These are phyloP conservation scores for Leptodactylus fuscus DNA, from an alignment of 2,113 vertebrate genomes.

Conservation along the genomic window DNA sequence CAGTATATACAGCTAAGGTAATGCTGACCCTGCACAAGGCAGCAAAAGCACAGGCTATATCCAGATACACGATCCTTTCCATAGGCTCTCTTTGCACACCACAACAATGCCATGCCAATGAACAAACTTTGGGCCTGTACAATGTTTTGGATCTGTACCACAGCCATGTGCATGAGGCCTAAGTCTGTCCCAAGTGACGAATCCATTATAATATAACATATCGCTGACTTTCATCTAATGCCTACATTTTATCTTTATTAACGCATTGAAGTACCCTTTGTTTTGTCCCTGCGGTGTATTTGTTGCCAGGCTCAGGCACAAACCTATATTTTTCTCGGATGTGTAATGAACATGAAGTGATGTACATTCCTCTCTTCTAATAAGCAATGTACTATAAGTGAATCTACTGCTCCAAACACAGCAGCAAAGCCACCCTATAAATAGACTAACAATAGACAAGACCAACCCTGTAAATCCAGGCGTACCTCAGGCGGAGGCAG, in stretches of 20 bases:
- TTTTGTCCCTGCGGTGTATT: background rate
- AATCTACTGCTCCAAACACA: conserved; percentile 37
- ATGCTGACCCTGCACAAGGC: too few relatives aligned
- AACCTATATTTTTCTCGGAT: background rate
- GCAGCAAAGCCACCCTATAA: conserved; percentile 12
- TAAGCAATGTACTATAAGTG: conserved; percentile 7
- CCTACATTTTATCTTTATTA: background rate
- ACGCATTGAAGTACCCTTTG: background rate
- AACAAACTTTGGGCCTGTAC: too few relatives aligned
- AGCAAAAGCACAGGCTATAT: too few relatives aligned
- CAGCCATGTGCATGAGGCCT: too few relatives aligned
- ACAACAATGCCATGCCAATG: too few relatives aligned
- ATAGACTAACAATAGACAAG: conserved; percentile 27
- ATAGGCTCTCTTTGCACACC: too few relatives aligned
- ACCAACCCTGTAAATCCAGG: background rate
- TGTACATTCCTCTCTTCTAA: background rate
- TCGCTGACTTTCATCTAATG: background rate
- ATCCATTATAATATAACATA: too few relatives aligned
- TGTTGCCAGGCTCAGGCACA: background rate
- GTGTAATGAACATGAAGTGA: conserved; percentile 21
- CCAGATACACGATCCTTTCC: too few relatives aligned
- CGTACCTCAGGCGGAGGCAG: background rate
- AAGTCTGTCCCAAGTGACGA: too few relatives aligned
- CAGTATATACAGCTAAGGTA: too few relatives aligned
- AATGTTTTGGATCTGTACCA: too few relatives aligned